Base-by-base conservation (phyloP, 2,113 vertebrate species). In the Psilopsiagon aurifrons region DNA sequence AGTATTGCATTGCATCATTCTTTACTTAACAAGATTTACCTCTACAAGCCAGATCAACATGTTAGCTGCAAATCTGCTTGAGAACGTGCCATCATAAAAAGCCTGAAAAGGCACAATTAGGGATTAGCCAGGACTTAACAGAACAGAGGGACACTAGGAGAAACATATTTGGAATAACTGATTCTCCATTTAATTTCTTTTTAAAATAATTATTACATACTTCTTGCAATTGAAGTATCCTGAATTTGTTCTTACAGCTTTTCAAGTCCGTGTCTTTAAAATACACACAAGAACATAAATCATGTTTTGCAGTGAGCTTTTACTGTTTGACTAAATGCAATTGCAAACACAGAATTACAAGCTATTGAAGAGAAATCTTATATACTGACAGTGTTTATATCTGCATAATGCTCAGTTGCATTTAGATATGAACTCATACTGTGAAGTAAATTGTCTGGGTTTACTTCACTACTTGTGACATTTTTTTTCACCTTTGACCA, bases 401-500 rank as follows among this genome's bases (percentile, higher is more conserved):
- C 31, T 59, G 46, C 83, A 68, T 83, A 86, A 73, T 27, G 67
- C 13, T 73, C 52, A 60, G 15, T 22, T 78, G 24, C 64, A 83
- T 83, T 78, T 64, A 81, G 51, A 31, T 68, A 88, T 39, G 49
- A 86, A 67, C 79, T 77, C 71, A 74, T 27, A 55, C 79, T 94
- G 76, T 81, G 73, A 82, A 91, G 57, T 66, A 78, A 91, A 95
- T 91, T 91, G 24, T 31, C 62, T 82, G n/a, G 43, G 20, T 75
- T 93, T 68, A 75, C 73, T 73, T 92, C 76, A 81, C 29, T 86
- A 88, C 44, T 81, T 47, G 27, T 82, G 90, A 86, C 73, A 95
- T 88, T 93, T 91, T 68, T 68, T 88, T 84, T 88, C 47, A 86
- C 64, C 83, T 90, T 93, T 75, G 66, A 94, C 86, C 49, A 12